Conservation (phyloP, 1,140 invertebrate genomes). For the Hylaeus volcanicus region DNA sequence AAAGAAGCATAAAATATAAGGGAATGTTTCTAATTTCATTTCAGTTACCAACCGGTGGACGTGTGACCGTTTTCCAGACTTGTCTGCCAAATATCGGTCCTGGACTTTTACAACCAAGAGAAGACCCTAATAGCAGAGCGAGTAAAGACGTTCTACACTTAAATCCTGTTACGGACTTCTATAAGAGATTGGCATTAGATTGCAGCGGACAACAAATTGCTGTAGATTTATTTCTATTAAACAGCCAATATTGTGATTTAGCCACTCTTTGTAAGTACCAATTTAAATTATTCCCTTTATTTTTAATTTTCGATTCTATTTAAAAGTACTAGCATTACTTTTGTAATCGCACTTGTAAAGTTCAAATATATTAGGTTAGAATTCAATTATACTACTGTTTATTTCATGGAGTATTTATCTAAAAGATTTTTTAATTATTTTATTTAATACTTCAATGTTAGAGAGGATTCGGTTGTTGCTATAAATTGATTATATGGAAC, state of each 20-base stretch:
- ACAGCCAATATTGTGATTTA: constrained; percentile 96
- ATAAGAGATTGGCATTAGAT: constrained; percentile 97
- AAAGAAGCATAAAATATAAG: too few species aligned
- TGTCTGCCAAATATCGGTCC: constrained; percentile 95
- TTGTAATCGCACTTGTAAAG: too few species aligned
- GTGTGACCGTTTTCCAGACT: constrained; percentile 96
- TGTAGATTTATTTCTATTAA: constrained; percentile 97
- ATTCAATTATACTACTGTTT: too few species aligned
- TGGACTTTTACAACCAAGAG: constrained; percentile 90
- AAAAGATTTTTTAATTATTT: too few species aligned
- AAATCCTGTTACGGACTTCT: constrained; percentile 98
- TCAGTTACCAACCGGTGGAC: constrained; percentile 94
- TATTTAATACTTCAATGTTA: too few species aligned
- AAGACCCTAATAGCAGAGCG: constrained; percentile 92
- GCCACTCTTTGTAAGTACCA: constrained; percentile 93
- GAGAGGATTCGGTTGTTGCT: too few species aligned
- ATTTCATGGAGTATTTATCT: too few species aligned
- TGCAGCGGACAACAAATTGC: constrained; percentile 98
- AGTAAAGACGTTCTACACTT: constrained; percentile 91
- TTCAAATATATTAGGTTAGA: too few species aligned
- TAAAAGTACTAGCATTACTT: too few species aligned
- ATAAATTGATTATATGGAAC: too few species aligned
- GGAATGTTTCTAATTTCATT: constrained; percentile 60
- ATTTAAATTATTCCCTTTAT: constrained; percentile 1
- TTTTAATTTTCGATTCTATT: not conserved